A percentile compares a stretch with the other conserved stretches of the same genome.
Evolutionary conservation across 2,888 invertebrate genomes (phyloP).

Genomic region (Tholera decimalis): DNA sequence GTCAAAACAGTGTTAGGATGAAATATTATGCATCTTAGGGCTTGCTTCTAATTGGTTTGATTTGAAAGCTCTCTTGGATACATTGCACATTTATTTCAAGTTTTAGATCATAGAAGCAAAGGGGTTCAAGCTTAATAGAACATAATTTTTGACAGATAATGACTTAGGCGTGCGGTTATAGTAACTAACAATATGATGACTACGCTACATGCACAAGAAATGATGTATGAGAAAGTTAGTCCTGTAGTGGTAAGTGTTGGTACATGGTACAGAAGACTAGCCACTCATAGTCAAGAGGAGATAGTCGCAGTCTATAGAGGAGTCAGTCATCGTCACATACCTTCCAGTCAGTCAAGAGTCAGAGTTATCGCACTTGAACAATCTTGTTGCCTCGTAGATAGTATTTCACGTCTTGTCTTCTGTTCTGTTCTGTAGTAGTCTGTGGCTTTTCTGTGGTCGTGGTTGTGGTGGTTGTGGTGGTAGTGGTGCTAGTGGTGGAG

Average conservation of each 20-base stretch:
- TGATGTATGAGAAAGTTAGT: constrained; percentile 62
- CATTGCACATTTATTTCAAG: constrained; percentile 1
- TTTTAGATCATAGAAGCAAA: background rate
- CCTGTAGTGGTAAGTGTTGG: constrained; percentile 63
- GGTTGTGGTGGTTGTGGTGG: constrained; percentile 72
- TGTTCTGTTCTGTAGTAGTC: constrained; percentile 75
- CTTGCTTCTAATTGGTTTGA: constrained; percentile 4
- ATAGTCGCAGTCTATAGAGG: constrained; percentile 43
- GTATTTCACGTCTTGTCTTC: constrained; percentile 86
- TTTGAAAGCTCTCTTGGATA: background rate
- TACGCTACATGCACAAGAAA: constrained; percentile 43
- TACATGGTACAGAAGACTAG: constrained; percentile 41
- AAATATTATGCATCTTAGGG: constrained; percentile 20
- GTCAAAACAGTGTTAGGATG: constrained; percentile 37
- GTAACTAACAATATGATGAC: background rate
- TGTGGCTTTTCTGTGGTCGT: constrained; percentile 73
- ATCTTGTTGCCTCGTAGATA: constrained; percentile 89
- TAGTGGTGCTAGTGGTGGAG: constrained; percentile 70
- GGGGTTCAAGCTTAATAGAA: too few species aligned
- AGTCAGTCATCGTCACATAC: constrained; percentile 76
- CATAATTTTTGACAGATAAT: constrained; percentile 40
- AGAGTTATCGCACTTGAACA: constrained; percentile 85
- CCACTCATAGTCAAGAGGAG: constrained; percentile 36
- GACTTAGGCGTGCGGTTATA: constrained; percentile 30
- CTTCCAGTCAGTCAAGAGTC: constrained; percentile 79